These are phyloP conservation scores for Amphimallon solstitiale DNA, from an alignment of 2,888 invertebrate genomes.

Conservation along the genomic window DNA sequence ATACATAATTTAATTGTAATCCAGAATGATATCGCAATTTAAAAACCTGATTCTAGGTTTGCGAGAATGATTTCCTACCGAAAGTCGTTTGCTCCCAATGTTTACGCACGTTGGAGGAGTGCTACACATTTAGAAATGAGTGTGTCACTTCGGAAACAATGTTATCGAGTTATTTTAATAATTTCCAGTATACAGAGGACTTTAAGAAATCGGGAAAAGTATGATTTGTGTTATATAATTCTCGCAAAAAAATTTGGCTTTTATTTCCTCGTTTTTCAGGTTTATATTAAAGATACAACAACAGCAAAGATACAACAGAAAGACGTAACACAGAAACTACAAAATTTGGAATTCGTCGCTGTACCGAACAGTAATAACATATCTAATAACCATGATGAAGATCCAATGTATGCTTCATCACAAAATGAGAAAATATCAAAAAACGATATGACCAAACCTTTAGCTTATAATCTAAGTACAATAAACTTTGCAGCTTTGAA, in stretches of 20 bases:
- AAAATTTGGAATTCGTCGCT: conserved; percentile 12
- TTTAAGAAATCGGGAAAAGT: conserved; percentile 72
- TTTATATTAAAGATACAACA: conserved; percentile 69
- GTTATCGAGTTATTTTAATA: conserved; percentile 74
- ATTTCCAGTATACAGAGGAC: conserved; percentile 69
- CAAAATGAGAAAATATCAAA: conserved; percentile 43
- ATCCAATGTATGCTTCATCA: conserved; percentile 25
- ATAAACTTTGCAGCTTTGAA: conserved; percentile 53
- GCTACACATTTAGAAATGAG: conserved; percentile 71
- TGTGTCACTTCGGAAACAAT: conserved; percentile 74
- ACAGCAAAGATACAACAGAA: conserved; percentile 25
- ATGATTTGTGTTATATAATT: conserved; percentile 15
- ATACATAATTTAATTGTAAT: conserved; percentile 42
- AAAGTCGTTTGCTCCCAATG: conserved; percentile 75
- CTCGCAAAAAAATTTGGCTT: not conserved
- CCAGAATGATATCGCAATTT: not conserved
- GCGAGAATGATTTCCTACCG: conserved; percentile 75
- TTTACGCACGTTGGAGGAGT: conserved; percentile 70
- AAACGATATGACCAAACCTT: conserved; percentile 45
- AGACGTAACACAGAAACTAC: conserved; percentile 17
- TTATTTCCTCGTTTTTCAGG: conserved; percentile 53
- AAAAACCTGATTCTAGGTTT: conserved; percentile 63
- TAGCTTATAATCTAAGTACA: conserved; percentile 55
- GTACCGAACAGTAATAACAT: conserved; percentile 19
- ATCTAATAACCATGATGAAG: conserved; percentile 17